Evolutionary conservation across 1,140 invertebrate genomes (phyloP).

Genomic region (Hydropsyche tenuis): DNA sequence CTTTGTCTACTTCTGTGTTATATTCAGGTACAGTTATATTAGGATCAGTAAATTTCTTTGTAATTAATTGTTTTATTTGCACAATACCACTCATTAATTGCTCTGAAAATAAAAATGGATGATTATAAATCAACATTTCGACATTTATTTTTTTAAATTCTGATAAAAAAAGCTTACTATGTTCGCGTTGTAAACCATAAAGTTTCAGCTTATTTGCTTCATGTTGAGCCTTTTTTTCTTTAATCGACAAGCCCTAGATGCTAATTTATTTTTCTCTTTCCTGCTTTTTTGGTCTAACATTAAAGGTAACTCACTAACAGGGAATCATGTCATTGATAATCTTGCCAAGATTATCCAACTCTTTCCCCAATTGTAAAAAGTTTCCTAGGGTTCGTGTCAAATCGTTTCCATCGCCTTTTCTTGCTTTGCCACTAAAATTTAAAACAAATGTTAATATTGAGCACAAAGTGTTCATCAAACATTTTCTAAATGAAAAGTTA

Average conservation of each 20-base stretch:
- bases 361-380: constrained; percentile 88
- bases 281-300: constrained; percentile 87
- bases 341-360: constrained; percentile 88
- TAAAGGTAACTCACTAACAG: constrained; percentile 92
- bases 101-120: constrained; percentile 63
- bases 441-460: not conserved
- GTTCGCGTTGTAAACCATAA: constrained; percentile 90
- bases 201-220: constrained; percentile 96
- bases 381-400: constrained; percentile 92
- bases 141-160: too few species aligned
- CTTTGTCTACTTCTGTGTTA: constrained; percentile 70
- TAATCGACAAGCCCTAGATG: constrained; percentile 91
- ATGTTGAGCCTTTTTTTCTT: constrained; percentile 96
- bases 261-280: constrained; percentile 98
- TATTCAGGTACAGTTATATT: constrained; percentile 65
- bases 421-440: constrained; percentile 82
- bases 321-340: constrained; percentile 96
- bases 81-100: constrained; percentile 71
- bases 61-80: constrained; percentile 70
- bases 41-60: constrained; percentile 65
- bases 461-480: not conserved
- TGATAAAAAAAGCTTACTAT: constrained; percentile 76
- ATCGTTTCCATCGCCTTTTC: constrained; percentile 97
- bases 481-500: not conserved
- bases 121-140: too few species aligned